A percentile compares a stretch with the other conserved stretches of the same genome.
These are phyloP conservation scores for Nomada ruficornis DNA, from an alignment of 2,888 invertebrate species.

Conservation along the genomic window DNA sequence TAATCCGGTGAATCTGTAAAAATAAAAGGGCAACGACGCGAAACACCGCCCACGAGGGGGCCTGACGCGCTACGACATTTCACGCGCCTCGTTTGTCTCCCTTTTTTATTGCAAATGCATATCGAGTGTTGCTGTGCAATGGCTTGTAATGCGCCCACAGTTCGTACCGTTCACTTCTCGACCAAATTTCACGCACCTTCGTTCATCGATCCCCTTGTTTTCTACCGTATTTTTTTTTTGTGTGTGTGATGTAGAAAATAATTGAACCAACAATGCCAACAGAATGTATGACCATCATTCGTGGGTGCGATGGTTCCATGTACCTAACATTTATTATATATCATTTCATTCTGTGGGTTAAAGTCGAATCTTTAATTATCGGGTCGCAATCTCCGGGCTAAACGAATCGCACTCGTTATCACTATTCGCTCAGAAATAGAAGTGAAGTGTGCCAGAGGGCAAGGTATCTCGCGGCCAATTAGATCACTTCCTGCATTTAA, in stretches of 20 bases:
- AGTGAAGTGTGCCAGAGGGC: conserved; percentile 29
- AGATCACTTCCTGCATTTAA: conserved; percentile 39
- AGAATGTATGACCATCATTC: background rate
- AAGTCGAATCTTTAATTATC: conserved; percentile 28
- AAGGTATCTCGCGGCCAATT: conserved; percentile 40
- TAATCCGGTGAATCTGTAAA: conserved; percentile 55
- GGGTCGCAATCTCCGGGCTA: conserved; percentile 49
- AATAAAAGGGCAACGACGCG: conserved; percentile 62
- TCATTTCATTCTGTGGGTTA: conserved; percentile 14
- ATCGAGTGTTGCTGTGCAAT: conserved; percentile 59
- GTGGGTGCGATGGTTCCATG: background rate
- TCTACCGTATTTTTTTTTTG: background rate
- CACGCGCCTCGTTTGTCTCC: conserved; percentile 61
- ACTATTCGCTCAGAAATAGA: conserved; percentile 17
- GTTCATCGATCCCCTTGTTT: background rate
- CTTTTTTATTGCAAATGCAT: conserved; percentile 69
- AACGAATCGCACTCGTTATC: conserved; percentile 50
- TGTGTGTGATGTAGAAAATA: background rate
- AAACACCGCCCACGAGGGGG: conserved; percentile 48
- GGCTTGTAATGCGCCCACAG: conserved; percentile 45
- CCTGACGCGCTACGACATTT: conserved; percentile 55
- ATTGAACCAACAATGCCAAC: no score
- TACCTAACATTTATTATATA: background rate
- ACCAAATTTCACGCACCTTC: conserved; percentile 8
- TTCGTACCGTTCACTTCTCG: background rate